phyloP scores from a whole-genome alignment of 2,113 vertebrate species.

The Corvus hawaiiensis region DNA sequence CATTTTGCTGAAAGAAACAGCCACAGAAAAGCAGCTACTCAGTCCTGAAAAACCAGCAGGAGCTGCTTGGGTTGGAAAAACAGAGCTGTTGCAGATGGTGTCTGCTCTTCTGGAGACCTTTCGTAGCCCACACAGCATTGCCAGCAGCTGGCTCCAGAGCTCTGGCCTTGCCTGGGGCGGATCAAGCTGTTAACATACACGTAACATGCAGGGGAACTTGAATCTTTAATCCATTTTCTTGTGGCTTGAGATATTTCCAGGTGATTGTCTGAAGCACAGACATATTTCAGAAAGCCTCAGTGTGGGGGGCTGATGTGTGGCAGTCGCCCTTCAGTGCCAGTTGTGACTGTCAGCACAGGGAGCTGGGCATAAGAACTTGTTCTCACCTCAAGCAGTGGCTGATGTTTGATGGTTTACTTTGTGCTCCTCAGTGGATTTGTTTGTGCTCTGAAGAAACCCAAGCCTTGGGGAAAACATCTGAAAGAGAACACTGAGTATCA shows the following conservation, averaged over 20 bases:
- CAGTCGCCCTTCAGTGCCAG: not conserved
- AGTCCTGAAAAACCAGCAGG: not conserved
- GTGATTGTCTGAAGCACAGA: not conserved
- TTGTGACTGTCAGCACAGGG: not conserved
- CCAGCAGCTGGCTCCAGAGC: not conserved
- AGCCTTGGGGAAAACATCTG: not conserved
- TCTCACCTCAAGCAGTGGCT: not conserved
- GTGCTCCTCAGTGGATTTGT: not conserved
- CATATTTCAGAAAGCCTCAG: not conserved
- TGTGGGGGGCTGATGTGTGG: not conserved
- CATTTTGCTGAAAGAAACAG: not conserved
- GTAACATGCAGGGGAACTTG: not conserved
- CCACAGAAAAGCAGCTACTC: not conserved
- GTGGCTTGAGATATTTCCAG: not conserved
- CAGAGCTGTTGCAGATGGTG: not conserved
- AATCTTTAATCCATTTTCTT: not conserved
- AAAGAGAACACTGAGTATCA: not conserved
- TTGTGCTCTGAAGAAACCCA: not conserved
- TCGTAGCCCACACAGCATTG: not conserved
- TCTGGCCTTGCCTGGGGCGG: not conserved
- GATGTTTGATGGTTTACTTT: not conserved
- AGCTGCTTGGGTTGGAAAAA: not conserved
- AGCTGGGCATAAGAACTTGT: not conserved
- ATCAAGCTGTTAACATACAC: not conserved
- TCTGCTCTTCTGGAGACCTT: not conserved